phyloP scores from a whole-genome alignment of 1,140 invertebrate species.

The Nymphalis io region DNA sequence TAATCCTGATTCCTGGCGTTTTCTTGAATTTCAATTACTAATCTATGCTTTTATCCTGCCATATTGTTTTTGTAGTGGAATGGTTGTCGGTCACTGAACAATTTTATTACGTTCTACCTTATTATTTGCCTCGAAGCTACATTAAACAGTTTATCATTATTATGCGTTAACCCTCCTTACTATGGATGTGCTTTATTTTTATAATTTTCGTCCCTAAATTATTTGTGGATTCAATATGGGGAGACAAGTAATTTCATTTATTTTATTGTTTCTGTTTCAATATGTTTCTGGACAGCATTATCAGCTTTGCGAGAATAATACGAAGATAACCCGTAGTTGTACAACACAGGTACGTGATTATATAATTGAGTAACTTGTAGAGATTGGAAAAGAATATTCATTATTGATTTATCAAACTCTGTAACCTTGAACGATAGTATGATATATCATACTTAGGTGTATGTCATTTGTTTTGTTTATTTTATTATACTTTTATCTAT shows the following conservation, averaged over 20 bases:
- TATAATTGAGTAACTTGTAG: background rate
- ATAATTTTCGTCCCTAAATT: conserved; percentile 17
- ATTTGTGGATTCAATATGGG: conserved; percentile 33
- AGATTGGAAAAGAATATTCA: background rate
- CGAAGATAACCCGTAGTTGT: conserved; percentile 52
- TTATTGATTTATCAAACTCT: conserved; percentile 44
- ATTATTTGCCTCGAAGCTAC: conserved; percentile 28
- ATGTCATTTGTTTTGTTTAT: too few relatives aligned
- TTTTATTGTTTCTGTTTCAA: conserved; percentile 46
- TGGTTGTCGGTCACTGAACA: conserved; percentile 40
- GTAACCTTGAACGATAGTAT: conserved; percentile 32
- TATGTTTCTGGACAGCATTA: conserved; percentile 46
- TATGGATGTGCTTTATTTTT: conserved; percentile 33
- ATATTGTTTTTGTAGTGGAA: conserved; percentile 40
- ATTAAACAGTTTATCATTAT: conserved; percentile 1
- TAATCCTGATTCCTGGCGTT: background rate
- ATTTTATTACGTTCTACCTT: conserved; percentile 40
- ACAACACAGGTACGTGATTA: conserved; percentile 52
- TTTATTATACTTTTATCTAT: too few relatives aligned
- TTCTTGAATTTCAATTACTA: background rate
- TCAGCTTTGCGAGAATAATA: conserved; percentile 55
- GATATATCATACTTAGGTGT: too few relatives aligned
- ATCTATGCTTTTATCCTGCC: conserved; percentile 20
- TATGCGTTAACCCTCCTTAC: conserved; percentile 16
- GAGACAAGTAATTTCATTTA: conserved; percentile 38